phyloP scores from a whole-genome alignment of 2,797 vertebrate genomes.

The Austrolebias charrua region DNA sequence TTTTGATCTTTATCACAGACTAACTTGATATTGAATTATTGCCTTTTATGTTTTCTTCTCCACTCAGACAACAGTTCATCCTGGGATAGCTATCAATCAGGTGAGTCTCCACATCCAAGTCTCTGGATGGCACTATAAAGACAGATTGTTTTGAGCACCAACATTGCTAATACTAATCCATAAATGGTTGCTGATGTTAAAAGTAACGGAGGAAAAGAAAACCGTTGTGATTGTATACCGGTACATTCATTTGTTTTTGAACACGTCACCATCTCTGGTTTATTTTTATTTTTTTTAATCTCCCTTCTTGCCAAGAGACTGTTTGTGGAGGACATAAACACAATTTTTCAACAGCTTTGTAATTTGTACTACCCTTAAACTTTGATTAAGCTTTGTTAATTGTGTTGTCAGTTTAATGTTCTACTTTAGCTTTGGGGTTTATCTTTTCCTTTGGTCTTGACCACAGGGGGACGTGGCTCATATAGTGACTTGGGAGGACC shows the following conservation, averaged over 20 bases:
- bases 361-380: neutral
- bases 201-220: neutral
- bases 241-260: neutral
- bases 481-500: constrained; percentile 95
- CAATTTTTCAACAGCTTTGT: constrained; percentile 8
- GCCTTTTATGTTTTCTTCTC: neutral
- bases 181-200: neutral
- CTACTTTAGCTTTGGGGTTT: constrained; percentile 1
- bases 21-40: too few relatives aligned
- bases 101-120: constrained; percentile 51
- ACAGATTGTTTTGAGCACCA: neutral
- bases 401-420: neutral
- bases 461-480: constrained; percentile 89
- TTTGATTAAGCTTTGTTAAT: neutral
- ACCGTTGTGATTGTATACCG: neutral
- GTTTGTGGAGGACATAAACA: too few relatives aligned
- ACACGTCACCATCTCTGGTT: neutral
- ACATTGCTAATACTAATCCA: neutral
- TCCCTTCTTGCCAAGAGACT: too few relatives aligned
- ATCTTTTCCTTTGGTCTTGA: constrained; percentile 22
- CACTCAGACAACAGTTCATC: constrained; percentile 77
- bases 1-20: too few relatives aligned
- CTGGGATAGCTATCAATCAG: constrained; percentile 81
- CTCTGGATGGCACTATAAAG: neutral
- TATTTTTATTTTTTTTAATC: neutral